Evolutionary conservation across 2,797 vertebrate genomes (phyloP).

Genomic region (Aldrovandia affinis): DNA sequence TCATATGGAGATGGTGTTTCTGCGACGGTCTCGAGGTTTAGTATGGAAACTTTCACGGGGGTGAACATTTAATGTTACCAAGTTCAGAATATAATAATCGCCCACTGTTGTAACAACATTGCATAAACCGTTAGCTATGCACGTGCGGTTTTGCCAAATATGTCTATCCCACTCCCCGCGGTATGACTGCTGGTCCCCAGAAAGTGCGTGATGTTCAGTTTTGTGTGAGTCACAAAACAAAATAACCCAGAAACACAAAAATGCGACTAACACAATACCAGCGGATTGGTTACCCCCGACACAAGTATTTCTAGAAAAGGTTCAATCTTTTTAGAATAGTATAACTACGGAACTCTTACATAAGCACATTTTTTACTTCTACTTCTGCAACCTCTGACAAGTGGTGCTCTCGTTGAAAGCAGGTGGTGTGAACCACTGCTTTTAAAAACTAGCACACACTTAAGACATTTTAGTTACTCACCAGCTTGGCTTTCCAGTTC

Average conservation of each 20-base stretch:
- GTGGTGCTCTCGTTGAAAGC: slow-evolving; percentile 3
- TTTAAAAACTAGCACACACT: slow-evolving; percentile 4
- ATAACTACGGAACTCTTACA: neutral
- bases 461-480: slow-evolving; percentile 56
- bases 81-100: neutral
- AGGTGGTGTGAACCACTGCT: slow-evolving; percentile 10
- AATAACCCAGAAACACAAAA: neutral
- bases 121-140: slow-evolving; percentile 23
- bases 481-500: slow-evolving; percentile 86
- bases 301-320: neutral
- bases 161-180: neutral
- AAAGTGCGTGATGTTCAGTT: neutral
- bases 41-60: neutral
- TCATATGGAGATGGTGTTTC: slow-evolving; percentile 32
- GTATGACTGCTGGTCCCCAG: neutral
- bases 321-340: neutral
- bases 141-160: slow-evolving; percentile 10
- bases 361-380: neutral
- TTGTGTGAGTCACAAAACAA: neutral
- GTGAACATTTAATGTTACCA: neutral
- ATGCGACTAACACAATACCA: neutral
- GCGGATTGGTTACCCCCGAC: neutral
- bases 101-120: neutral
- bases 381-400: slow-evolving; percentile 9
- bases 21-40: neutral